These are phyloP conservation scores for Xanthostigma xanthostigma DNA, from an alignment of 2,888 invertebrate genomes.

Conservation along the genomic window DNA sequence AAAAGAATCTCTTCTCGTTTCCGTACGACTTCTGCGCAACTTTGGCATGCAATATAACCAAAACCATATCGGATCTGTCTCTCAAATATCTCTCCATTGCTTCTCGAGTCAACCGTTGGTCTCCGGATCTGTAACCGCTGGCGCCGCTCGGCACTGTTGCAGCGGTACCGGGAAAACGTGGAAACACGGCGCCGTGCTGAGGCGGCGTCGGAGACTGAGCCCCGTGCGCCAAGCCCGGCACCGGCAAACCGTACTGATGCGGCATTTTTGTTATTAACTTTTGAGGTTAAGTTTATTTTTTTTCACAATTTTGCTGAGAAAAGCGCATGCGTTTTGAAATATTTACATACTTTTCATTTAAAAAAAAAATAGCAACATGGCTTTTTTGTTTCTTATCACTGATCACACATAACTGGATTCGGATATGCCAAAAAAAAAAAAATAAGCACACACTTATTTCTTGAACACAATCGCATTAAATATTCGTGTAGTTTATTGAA, in stretches of 20 bases:
- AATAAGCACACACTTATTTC: too few relatives aligned
- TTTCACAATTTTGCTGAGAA: not conserved
- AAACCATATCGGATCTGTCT: constrained; percentile 87
- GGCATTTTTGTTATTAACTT: constrained; percentile 42
- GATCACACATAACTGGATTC: too few relatives aligned
- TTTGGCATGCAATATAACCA: constrained; percentile 96
- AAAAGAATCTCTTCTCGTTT: constrained; percentile 98
- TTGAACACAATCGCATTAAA: too few relatives aligned
- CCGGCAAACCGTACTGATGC: constrained; percentile 65
- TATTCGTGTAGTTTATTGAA: too few relatives aligned
- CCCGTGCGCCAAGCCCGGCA: constrained; percentile 51
- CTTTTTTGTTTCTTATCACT: too few relatives aligned
- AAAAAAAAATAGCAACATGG: too few relatives aligned
- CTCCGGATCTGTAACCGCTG: constrained; percentile 56
- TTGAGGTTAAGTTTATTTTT: not conserved
- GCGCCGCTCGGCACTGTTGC: constrained; percentile 40
- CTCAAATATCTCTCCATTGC: constrained; percentile 94
- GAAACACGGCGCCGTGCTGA: constrained; percentile 44
- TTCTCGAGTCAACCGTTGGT: constrained; percentile 72
- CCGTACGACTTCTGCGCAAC: constrained; percentile 99
- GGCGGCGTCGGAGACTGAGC: constrained; percentile 67
- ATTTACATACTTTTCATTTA: too few relatives aligned
- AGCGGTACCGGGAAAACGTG: constrained; percentile 46
- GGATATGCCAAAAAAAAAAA: too few relatives aligned
- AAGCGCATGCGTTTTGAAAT: not conserved